Base-by-base conservation (phyloP, 2,888 invertebrate species). In the Aphidoletes aphidimyza region DNA sequence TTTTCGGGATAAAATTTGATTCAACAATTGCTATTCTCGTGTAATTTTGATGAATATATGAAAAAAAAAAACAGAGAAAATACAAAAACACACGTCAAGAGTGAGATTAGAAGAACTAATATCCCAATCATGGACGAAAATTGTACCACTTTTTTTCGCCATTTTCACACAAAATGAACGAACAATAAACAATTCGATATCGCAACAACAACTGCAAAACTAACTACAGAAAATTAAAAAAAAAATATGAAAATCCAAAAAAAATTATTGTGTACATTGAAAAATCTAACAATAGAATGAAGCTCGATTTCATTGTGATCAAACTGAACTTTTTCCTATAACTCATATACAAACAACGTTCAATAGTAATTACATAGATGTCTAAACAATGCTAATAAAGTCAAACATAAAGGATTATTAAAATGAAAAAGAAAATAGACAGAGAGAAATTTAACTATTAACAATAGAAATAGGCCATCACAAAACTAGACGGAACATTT, bases 241-340 rank as follows among this genome's bases (percentile, higher is more conserved):
- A 81, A 81, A 81, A 81, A 81, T 37, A 81, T n/a, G n/a, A n/a
- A n/a, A n/a, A n/a, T n/a, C n/a, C n/a, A 54, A 54, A 3, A 54
- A 54, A 22, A 54, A 17, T 47, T 37, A 81, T 81, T 22, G 22
- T 81, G 81, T 81, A 81, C 81, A 81, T 81, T 81, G 81, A 81
- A 81, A 81, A 81, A 81, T 81, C 81, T 81, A 81, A 81, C 81
- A 81, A 81, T 81, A 81, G 81, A 81, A 81, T 81, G 78, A 78
- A 78, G 81, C 81, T 81, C 81, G 81, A 81, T 81, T 81, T 81
- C 81, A 81, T 81, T 81, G 81, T 81, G 81, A 81, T 81, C 81
- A 81, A 69, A 81, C 37, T 81, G 22, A 81, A 81, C 1, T n/a
- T 69, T 69, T 81, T 81, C 81, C 81, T 81, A 81, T 37, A 69